A percentile compares a stretch with the other conserved stretches of the same genome.
phyloP scores from a whole-genome alignment of 2,888 invertebrate genomes.

The Thecocarcelia acutangulata region DNA sequence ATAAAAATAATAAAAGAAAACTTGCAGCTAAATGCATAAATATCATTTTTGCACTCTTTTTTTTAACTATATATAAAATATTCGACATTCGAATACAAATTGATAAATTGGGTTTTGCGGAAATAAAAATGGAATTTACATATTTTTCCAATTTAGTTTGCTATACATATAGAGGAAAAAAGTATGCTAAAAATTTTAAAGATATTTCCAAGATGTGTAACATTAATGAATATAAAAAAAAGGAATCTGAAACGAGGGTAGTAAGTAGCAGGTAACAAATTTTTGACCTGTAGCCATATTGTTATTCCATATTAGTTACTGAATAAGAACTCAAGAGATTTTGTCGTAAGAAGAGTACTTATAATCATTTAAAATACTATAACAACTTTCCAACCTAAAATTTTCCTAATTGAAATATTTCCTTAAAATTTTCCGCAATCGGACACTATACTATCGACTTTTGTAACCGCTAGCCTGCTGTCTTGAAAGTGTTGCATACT shows the following conservation, averaged over 20 bases:
- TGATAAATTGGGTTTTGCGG: slow-evolving; percentile 57
- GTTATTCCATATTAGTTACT: too few species aligned
- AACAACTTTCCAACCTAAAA: too few species aligned
- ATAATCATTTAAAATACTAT: too few species aligned
- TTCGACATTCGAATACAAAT: slow-evolving; percentile 48
- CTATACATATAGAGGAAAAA: slow-evolving; percentile 22
- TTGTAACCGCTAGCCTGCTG: too few species aligned
- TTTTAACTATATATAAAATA: slow-evolving; percentile 27
- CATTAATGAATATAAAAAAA: slow-evolving; percentile 22
- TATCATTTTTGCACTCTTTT: slow-evolving; percentile 25
- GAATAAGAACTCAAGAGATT: too few species aligned
- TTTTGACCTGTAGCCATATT: too few species aligned
- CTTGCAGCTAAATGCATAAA: slow-evolving; percentile 25
- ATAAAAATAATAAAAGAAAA: slow-evolving; percentile 9
- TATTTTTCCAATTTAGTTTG: slow-evolving; percentile 67
- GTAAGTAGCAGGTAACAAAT: too few species aligned
- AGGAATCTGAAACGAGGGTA: neutral
- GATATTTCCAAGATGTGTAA: slow-evolving; percentile 49
- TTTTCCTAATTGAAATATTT: too few species aligned
- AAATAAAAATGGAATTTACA: slow-evolving; percentile 52
- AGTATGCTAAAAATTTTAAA: slow-evolving; percentile 31
- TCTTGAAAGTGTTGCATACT: too few species aligned
- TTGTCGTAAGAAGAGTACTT: too few species aligned
- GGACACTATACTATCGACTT: too few species aligned
- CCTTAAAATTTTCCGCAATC: too few species aligned